Evolutionary conservation across 2,113 vertebrate genomes (phyloP).

Genomic region (Chascanopsetta lugubris): DNA sequence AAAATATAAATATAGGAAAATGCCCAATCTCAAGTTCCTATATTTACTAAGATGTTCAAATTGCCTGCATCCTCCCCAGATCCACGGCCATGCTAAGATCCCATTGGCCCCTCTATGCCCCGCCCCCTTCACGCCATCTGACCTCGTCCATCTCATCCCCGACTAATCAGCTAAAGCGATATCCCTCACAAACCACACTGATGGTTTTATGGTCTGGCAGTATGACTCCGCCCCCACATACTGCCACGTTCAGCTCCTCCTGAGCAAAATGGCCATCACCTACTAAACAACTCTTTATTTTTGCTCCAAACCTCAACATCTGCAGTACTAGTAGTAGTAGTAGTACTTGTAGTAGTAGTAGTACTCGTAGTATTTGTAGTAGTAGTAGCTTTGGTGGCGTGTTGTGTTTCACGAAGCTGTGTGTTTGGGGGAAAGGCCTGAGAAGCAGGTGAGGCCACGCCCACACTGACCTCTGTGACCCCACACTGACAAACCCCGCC

Average conservation of each 20-base stretch:
- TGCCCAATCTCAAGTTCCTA: too few relatives aligned
- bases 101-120: too few relatives aligned
- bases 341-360: slow-evolving; percentile 23
- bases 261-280: slow-evolving; percentile 62
- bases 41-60: too few relatives aligned
- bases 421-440: slow-evolving; percentile 65
- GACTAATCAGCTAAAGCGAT: slow-evolving; percentile 76
- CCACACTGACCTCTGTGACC: slow-evolving; percentile 39
- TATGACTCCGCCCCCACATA: slow-evolving; percentile 71
- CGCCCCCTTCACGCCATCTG: too few relatives aligned
- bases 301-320: slow-evolving; percentile 45
- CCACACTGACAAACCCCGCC: slow-evolving; percentile 34
- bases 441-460: slow-evolving; percentile 60
- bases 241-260: slow-evolving; percentile 73
- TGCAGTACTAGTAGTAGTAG: too few relatives aligned
- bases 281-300: slow-evolving; percentile 69
- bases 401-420: slow-evolving; percentile 79
- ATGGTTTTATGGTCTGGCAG: slow-evolving; percentile 68
- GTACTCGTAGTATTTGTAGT: too few relatives aligned
- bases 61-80: too few relatives aligned
- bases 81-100: too few relatives aligned
- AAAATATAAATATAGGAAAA: too few relatives aligned
- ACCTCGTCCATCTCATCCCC: slow-evolving; percentile 56
- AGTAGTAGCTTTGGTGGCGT: slow-evolving; percentile 39
- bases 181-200: slow-evolving; percentile 53